Conservation (phyloP, 1,140 invertebrate genomes). For the Euwallacea similis region DNA sequence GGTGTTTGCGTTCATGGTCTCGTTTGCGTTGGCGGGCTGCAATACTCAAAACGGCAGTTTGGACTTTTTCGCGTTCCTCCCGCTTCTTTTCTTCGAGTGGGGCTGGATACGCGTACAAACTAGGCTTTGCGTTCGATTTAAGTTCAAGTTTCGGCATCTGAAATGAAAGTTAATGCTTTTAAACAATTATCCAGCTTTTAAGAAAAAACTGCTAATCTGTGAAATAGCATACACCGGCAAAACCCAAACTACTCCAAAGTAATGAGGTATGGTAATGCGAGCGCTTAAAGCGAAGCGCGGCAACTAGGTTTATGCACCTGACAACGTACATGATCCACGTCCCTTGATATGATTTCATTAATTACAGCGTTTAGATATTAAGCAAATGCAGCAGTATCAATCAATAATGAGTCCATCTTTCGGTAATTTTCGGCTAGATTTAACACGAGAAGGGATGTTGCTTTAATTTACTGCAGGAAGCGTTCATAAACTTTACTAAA, state of each 20-base stretch:
- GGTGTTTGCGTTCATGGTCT: constrained; percentile 64
- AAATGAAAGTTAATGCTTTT: constrained; percentile 32
- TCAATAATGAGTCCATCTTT: not conserved
- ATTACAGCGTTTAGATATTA: constrained; percentile 7
- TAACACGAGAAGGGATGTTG: not conserved
- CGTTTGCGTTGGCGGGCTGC: constrained; percentile 87
- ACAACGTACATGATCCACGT: constrained; percentile 8
- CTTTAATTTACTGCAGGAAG: not conserved
- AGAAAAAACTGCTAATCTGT: no score
- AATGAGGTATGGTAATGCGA: no score
- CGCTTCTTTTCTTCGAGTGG: constrained; percentile 97
- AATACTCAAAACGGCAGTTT: constrained; percentile 94
- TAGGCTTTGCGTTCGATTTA: constrained; percentile 91
- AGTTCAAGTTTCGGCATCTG: constrained; percentile 95
- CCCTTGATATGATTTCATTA: constrained; percentile 11
- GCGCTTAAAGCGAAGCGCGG: no score
- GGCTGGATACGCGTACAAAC: constrained; percentile 94
- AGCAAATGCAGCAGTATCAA: constrained; percentile 2
- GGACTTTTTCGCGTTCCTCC: constrained; percentile 86
- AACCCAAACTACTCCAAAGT: no score
- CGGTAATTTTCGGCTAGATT: not conserved
- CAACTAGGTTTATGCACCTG: constrained; percentile 2
- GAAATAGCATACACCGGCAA: no score
- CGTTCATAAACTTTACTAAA: not conserved
- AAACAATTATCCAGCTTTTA: no score